Base-by-base conservation (phyloP, 2,113 vertebrate genomes). In the Symphodus melops region DNA sequence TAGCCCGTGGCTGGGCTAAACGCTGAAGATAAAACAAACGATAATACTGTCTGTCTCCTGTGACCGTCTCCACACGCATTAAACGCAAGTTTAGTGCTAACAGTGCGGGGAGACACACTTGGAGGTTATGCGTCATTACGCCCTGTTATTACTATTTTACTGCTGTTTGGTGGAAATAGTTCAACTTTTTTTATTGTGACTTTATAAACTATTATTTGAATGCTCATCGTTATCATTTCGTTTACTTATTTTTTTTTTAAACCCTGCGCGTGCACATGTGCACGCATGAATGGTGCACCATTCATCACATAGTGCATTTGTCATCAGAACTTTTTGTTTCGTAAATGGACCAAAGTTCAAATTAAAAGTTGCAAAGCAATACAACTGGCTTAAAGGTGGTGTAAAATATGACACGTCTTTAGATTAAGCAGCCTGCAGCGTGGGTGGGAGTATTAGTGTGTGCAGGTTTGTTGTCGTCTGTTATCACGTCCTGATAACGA, bases 11-110 rank as follows among this genome's bases (percentile, higher is more conserved):
- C 95, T 90, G 96, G 89, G 95, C 95, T 94, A 95, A 95, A 96
- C 95, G 95, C 95, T 96, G 93, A 88, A 97, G 98, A 99, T 98
- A 96, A 97, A 97, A 96, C 95, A 90, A 93, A 95, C 95, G 98
- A 98, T 98, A 98, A 98, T 96, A 94, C 95, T 93, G 96, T 95
- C 96, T 97, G 97, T 97, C 97, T 98, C 95, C 95, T 92, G 89
- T 83, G 92, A 86, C 90, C 93, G 96, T 96, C 96, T 97, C 96
- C 93, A 95, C 92, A 92, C 53, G 96, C 96, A 96, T 96, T 98
- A 98, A 96, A 94, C 94, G 94, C 94, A 92, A 94, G 94, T 95
- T 95, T 94, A 94, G 95, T 94, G 94, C 94, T 94, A 93, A 92
- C 92, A 56, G 48, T 8, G 54, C 59, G 12, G 20, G 59, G 60